A percentile compares a stretch with the other conserved stretches of the same genome.
These are phyloP conservation scores for Kradibia gibbosae DNA, from an alignment of 1,140 invertebrate species.

Conservation along the genomic window DNA sequence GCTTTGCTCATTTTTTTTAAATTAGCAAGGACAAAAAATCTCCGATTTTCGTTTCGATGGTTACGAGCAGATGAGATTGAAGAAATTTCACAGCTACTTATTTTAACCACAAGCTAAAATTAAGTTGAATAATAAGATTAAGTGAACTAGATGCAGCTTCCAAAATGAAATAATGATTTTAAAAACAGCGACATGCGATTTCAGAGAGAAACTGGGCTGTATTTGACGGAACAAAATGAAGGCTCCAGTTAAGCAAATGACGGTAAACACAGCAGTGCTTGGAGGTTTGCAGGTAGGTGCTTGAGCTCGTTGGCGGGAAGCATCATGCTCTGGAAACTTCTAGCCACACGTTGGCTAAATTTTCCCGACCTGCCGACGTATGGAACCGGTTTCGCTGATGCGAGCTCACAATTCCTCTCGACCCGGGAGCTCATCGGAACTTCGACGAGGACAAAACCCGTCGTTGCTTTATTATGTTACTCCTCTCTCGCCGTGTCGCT, in stretches of 20 bases:
- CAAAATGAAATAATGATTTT: background rate
- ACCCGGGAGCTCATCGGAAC: background rate
- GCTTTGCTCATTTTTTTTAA: too few species aligned
- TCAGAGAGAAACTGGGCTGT: background rate
- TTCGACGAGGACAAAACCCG: background rate
- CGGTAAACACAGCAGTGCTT: background rate
- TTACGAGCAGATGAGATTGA: too few species aligned
- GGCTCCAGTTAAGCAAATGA: background rate
- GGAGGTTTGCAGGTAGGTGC: background rate
- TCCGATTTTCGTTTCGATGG: too few species aligned
- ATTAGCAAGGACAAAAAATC: too few species aligned
- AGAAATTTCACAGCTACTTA: too few species aligned
- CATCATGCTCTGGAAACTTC: conserved; percentile 31
- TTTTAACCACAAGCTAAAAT: too few species aligned
- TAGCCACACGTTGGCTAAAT: conserved; percentile 21
- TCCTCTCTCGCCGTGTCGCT: background rate
- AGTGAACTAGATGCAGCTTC: too few species aligned
- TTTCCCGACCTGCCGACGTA: background rate
- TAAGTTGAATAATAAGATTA: too few species aligned
- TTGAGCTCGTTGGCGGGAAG: background rate
- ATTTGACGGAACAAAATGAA: background rate
- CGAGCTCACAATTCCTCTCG: background rate
- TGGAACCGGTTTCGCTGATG: conserved; percentile 20
- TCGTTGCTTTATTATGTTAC: background rate
- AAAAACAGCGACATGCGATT: background rate